These are phyloP conservation scores for Monarcha castaneiventris DNA, from an alignment of 2,113 vertebrate species.

Conservation along the genomic window DNA sequence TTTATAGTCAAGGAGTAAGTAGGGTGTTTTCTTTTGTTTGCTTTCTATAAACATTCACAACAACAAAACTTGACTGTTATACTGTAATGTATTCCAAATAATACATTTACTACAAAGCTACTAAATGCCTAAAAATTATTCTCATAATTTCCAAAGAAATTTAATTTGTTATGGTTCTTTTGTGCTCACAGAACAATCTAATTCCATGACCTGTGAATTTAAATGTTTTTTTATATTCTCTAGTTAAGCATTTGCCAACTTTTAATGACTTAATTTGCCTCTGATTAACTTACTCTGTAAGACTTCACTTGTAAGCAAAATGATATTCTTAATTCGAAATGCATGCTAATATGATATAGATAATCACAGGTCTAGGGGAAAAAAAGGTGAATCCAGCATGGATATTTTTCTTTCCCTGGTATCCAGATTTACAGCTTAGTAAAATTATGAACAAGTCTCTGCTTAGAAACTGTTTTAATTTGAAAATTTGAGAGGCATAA, in stretches of 20 bases:
- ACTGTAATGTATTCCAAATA: neutral
- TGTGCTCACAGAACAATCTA: neutral
- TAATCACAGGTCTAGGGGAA: neutral
- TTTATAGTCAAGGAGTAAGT: neutral
- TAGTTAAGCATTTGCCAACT: neutral
- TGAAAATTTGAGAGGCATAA: neutral
- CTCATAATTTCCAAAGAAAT: neutral
- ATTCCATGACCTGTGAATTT: neutral
- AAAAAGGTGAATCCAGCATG: neutral
- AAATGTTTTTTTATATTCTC: neutral
- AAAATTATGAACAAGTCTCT: neutral
- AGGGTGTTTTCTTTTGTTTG: neutral
- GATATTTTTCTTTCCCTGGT: neutral
- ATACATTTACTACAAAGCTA: neutral
- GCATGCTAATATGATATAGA: neutral
- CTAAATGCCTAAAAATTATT: neutral
- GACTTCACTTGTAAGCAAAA: neutral
- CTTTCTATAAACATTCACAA: neutral
- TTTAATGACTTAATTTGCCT: neutral
- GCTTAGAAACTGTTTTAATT: neutral
- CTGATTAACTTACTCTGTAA: neutral
- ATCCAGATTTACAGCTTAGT: neutral
- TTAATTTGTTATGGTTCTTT: neutral
- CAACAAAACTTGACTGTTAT: neutral
- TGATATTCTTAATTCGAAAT: neutral